A percentile compares a stretch with the other conserved stretches of the same genome.
phyloP scores from a whole-genome alignment of 2,113 vertebrate genomes.

The Nipponia nippon region DNA sequence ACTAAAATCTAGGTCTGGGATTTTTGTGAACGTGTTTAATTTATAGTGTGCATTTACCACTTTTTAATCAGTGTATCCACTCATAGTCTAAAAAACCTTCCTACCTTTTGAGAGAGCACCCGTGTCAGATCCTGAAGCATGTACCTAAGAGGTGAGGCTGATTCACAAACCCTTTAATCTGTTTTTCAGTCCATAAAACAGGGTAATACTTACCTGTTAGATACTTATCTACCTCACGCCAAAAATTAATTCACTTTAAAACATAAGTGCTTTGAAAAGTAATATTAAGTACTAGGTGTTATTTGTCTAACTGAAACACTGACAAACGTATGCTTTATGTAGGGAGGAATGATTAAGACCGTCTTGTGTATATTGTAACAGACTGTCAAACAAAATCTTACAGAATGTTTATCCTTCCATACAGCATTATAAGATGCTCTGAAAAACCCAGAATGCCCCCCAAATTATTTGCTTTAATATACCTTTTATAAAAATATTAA shows the following conservation, averaged over 20 bases:
- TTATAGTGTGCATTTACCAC: background rate
- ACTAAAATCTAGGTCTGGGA: background rate
- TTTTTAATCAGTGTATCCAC: background rate
- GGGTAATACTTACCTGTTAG: background rate
- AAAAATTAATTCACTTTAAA: background rate
- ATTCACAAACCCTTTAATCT: background rate
- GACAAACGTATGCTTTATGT: background rate
- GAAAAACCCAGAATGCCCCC: background rate
- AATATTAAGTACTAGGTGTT: background rate
- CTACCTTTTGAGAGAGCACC: background rate
- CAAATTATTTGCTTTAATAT: background rate
- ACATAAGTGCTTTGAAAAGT: background rate
- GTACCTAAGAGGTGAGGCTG: background rate
- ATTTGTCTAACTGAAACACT: background rate
- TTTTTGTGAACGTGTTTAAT: background rate
- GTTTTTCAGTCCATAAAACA: background rate
- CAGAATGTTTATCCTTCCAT: background rate
- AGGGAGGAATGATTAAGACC: background rate
- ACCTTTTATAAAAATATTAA: background rate
- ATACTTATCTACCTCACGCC: background rate
- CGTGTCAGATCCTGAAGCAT: accelerated
- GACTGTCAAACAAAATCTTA: background rate
- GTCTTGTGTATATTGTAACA: background rate
- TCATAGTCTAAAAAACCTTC: background rate
- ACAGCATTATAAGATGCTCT: background rate